Evolutionary conservation across 2,797 vertebrate genomes (phyloP), one percentile per base, ranked within the genome.

Genomic region (Pelochelys cantorii): DNA sequence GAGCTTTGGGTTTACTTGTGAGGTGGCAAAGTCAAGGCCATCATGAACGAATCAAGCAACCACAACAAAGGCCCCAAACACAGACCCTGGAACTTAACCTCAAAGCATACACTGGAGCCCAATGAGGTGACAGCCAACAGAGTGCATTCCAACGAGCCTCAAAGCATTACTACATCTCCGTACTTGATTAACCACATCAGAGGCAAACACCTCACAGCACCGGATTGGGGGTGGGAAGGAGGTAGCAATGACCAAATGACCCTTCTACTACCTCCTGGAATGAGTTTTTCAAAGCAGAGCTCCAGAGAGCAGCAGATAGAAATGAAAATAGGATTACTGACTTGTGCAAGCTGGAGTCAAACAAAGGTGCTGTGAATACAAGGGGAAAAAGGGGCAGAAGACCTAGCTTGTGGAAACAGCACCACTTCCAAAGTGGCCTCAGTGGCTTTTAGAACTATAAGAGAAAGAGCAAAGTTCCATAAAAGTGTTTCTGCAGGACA

Each of bases 31-130:
- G 96, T 94, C 95, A 95, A 93, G 93, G 96, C 94, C 97, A 98
- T 98, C 97, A 97, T 97, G 98, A 98, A 97, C 96, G 94, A 97
- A 98, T 98, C 97, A 98, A 96, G 87, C 95, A 96, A 98, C 98
- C 98, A 98, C 98, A 98, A 97, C 96, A 98, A 97, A 98, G 96
- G 90, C 96, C 91, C 92, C 77, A 95, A 96, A 94, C 91, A 90
- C 93, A 96, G 97, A 97, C 91, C 91, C 93, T 96, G 93, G 86
- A 94, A 86, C 89, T 96, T 93, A 97, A 91, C 95, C 97, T 97
- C 97, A 97, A 95, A 97, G 95, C 94, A 93, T 81, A 90, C 87
- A 78, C 88, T 94, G 87, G 88, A 97, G 95, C 96, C 90, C 75
- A 11, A 83, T 87, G 95, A 97, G 95, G 97, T 98, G 97, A 97